Conservation (phyloP, 2,888 invertebrate genomes). For the Polietes domitor region DNA sequence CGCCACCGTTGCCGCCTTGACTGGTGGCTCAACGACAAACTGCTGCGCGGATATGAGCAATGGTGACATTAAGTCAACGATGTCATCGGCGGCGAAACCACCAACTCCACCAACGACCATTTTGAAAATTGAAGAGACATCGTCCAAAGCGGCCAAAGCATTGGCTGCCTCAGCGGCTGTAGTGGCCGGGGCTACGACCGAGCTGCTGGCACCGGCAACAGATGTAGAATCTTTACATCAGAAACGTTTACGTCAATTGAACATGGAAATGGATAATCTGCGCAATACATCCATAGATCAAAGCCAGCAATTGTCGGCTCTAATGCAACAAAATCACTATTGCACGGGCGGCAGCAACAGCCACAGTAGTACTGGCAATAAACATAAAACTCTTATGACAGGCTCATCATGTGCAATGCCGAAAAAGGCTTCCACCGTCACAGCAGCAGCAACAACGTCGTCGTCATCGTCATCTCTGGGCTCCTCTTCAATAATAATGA, state of each 20-base stretch:
- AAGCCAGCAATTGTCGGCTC: slow-evolving; percentile 69
- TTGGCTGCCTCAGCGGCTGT: slow-evolving; percentile 13
- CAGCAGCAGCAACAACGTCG: slow-evolving; percentile 55
- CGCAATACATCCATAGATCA: slow-evolving; percentile 71
- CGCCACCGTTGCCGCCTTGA: slow-evolving; percentile 56
- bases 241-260: slow-evolving; percentile 77
- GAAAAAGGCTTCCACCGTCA: slow-evolving; percentile 70
- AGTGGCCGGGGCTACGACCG: neutral
- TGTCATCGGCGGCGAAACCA: slow-evolving; percentile 53
- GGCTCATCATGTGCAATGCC: slow-evolving; percentile 68
- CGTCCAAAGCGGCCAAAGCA: slow-evolving; percentile 18
- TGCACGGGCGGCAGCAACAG: slow-evolving; percentile 38
- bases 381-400: slow-evolving; percentile 70
- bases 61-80: slow-evolving; percentile 61
- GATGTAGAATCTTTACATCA: slow-evolving; percentile 74
- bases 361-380: slow-evolving; percentile 51
- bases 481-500: slow-evolving; percentile 67
- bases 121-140: slow-evolving; percentile 78
- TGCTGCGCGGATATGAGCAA: slow-evolving; percentile 31
- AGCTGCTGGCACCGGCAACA: slow-evolving; percentile 31
- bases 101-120: slow-evolving; percentile 69
- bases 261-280: slow-evolving; percentile 78
- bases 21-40: neutral
- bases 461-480: slow-evolving; percentile 47
- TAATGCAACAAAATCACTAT: slow-evolving; percentile 64